Evolutionary conservation across 1,140 invertebrate genomes (phyloP).

Genomic region (Aphaenogaster ashmeadi): DNA sequence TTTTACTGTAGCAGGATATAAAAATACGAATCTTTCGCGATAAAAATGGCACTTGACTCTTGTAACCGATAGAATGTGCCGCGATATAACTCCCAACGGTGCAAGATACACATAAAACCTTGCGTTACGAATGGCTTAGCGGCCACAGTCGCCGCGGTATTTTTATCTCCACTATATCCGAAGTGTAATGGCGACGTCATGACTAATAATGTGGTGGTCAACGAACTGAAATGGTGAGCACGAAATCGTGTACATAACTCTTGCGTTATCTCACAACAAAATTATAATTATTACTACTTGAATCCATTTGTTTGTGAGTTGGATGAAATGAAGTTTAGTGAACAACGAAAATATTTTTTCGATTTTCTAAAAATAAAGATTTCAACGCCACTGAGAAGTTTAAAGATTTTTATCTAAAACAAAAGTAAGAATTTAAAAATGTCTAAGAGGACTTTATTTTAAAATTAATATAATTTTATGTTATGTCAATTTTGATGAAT

Average conservation of each 20-base stretch:
- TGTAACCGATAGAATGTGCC: constrained; percentile 33
- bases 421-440: background rate
- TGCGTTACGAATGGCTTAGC: constrained; percentile 23
- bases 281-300: constrained; percentile 4
- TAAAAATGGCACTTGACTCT: constrained; percentile 21
- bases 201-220: constrained; percentile 31
- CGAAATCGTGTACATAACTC: background rate
- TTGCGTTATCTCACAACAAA: background rate
- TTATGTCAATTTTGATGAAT: background rate
- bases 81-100: constrained; percentile 26
- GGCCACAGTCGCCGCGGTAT: constrained; percentile 41
- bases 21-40: background rate
- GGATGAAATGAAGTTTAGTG: background rate
- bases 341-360: background rate
- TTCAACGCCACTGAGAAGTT: background rate
- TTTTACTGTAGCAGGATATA: background rate
- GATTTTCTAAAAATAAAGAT: background rate
- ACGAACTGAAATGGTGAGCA: constrained; percentile 45
- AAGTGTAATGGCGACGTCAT: constrained; percentile 25
- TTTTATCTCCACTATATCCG: constrained; percentile 62
- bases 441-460: background rate
- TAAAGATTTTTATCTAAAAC: background rate
- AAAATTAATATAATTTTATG: background rate
- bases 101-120: constrained; percentile 32
- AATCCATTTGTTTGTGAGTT: constrained; percentile 1